Evolutionary conservation across 2,113 vertebrate genomes (phyloP).

Genomic region (Garra rufa): DNA sequence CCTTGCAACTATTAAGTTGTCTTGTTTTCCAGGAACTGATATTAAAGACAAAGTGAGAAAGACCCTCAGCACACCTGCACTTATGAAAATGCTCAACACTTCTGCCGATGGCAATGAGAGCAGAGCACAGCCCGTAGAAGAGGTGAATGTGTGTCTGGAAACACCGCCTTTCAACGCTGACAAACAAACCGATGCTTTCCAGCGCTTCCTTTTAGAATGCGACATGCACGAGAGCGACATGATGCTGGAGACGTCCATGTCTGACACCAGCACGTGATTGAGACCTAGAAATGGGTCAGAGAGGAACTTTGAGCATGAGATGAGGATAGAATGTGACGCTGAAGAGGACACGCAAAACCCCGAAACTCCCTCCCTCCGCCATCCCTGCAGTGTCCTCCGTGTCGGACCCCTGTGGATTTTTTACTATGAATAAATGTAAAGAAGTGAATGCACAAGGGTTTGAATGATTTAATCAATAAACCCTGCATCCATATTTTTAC

Average conservation of each 20-base stretch:
- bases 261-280: conserved; percentile 92
- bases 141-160: conserved; percentile 84
- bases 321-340: conserved; percentile 28
- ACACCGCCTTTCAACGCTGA: conserved; percentile 76
- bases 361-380: conserved; percentile 50
- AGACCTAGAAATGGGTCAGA: conserved; percentile 41
- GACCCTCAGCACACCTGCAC: conserved; percentile 84
- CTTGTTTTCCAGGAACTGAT: conserved; percentile 85
- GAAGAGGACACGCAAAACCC: conserved; percentile 45
- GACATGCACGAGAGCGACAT: conserved; percentile 98
- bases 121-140: conserved; percentile 83
- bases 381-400: conserved; percentile 57
- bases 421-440: conserved; percentile 70
- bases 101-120: conserved; percentile 84
- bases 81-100: conserved; percentile 93
- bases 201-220: conserved; percentile 90
- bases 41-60: conserved; percentile 94
- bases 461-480: conserved; percentile 69
- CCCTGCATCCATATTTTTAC: conserved; percentile 63
- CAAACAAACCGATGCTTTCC: conserved; percentile 85
- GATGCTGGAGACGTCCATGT: conserved; percentile 96
- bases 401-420: conserved; percentile 76
- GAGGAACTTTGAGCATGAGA: conserved; percentile 38
- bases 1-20: background rate
- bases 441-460: conserved; percentile 60